Evolutionary conservation across 2,797 vertebrate species (phyloP).

Genomic region (Girardinus metallicus): DNA sequence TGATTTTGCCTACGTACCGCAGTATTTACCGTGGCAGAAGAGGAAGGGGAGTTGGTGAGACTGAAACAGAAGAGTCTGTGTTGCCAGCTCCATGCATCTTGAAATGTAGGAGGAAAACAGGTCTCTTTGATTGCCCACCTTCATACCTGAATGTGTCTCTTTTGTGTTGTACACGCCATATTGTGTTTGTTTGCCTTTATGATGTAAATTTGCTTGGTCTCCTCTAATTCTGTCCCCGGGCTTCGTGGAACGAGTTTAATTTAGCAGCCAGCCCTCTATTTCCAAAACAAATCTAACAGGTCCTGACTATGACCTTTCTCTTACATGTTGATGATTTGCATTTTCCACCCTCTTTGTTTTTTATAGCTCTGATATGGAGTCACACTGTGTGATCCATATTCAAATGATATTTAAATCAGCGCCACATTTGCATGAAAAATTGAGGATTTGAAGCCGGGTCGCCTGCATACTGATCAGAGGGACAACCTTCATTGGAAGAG

Average conservation of each 20-base stretch:
- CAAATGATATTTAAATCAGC: constrained; percentile 85
- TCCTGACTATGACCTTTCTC: constrained; percentile 73
- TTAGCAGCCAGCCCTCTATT: constrained; percentile 63
- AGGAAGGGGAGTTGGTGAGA: constrained; percentile 4
- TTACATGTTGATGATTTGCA: constrained; percentile 77
- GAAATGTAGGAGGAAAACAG: constrained; percentile 22
- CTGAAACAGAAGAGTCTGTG: neutral
- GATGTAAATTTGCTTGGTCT: constrained; percentile 65
- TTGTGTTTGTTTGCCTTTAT: constrained; percentile 62
- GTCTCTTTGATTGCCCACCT: constrained; percentile 4
- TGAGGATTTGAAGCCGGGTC: constrained; percentile 81
- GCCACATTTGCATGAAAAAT: constrained; percentile 83
- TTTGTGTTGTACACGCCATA: constrained; percentile 25
- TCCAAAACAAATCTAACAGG: constrained; percentile 72
- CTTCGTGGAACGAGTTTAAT: constrained; percentile 64
- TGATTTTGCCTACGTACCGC: neutral
- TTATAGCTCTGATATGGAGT: constrained; percentile 71
- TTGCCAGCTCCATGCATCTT: constrained; percentile 8
- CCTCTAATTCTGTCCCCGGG: constrained; percentile 57
- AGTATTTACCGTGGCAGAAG: constrained; percentile 6
- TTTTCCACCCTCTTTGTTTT: constrained; percentile 58
- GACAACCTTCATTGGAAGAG: constrained; percentile 70
- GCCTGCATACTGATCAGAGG: constrained; percentile 80
- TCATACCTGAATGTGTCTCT: constrained; percentile 27
- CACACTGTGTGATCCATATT: constrained; percentile 83